Evolutionary conservation across 2,797 vertebrate genomes (phyloP), one percentile per base, ranked within the genome.

Genomic region (Carapus acus): DNA sequence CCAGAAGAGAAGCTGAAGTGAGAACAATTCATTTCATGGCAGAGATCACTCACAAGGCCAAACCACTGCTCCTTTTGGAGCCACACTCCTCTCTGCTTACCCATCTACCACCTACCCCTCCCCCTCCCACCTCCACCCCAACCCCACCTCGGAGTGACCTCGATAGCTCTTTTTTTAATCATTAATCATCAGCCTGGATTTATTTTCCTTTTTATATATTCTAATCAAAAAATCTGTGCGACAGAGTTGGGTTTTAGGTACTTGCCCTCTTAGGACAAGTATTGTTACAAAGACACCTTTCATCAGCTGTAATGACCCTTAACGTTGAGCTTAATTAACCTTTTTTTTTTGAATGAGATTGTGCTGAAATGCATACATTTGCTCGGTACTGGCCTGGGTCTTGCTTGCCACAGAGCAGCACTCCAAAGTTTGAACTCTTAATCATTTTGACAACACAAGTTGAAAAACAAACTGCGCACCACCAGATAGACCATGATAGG

Each of bases 41-140:
- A 37, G 45, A 68, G 49, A 71, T 76, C 73, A 73, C 76, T 77
- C 77, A 77, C 59, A 59, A 58, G 54, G 73, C 58, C 61, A n/a
- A 62, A 48, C 46, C 43, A 8, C 49, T n/a, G 47, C 44, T 57
- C 52, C 58, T 62, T 5, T 38, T 8, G 41, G 34, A 51, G 18
- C 42, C 38, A 4, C 45, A 53, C 27, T 21, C 36, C 45, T 27
- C 51, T 34, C 58, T 33, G 33, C 44, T 1, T 12, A 22, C 21
- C 33, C 24, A 4, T 9, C 24, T 9, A n/a, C 20, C 39, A n/a
- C n/a, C n/a, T n/a, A 27, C 20, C 36, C 45, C 31, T 52, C 38
- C 58, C 36, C 36, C 44, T 1, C 14, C 27, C 21, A 37, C 24
- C 24, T 9, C 24, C 24, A n/a, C 20, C 39, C 45, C 31, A 51